A percentile compares a stretch with the other conserved stretches of the same genome.
phyloP scores from a whole-genome alignment of 2,797 vertebrate species.

The Myoxocephalus aenaeus region DNA sequence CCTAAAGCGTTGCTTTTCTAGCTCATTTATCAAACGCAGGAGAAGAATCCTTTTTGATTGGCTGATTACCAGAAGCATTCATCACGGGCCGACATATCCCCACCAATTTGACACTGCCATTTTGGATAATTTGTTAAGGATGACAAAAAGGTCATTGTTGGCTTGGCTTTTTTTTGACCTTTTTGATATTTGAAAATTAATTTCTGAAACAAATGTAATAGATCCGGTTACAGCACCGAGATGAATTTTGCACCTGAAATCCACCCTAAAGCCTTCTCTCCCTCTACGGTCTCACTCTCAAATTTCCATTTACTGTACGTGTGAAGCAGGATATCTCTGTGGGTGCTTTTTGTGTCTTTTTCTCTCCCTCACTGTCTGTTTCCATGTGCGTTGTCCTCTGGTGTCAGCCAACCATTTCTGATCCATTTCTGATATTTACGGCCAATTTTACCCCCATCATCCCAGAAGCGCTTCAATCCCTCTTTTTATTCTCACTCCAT shows the following conservation, averaged over 20 bases:
- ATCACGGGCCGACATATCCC: slow-evolving; percentile 89
- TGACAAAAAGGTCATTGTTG: slow-evolving; percentile 92
- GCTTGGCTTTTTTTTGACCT: slow-evolving; percentile 93
- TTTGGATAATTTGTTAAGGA: slow-evolving; percentile 97
- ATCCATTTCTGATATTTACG: slow-evolving; percentile 81
- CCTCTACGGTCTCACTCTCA: slow-evolving; percentile 30
- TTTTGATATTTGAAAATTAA: slow-evolving; percentile 98
- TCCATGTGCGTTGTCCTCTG: slow-evolving; percentile 74
- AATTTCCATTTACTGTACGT: slow-evolving; percentile 29
- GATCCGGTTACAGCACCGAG: slow-evolving; percentile 88
- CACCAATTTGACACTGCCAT: slow-evolving; percentile 92
- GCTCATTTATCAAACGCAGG: slow-evolving; percentile 86
- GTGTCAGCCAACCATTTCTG: slow-evolving; percentile 80
- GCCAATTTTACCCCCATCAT: slow-evolving; percentile 81
- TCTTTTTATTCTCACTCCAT: slow-evolving; percentile 60
- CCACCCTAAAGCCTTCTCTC: slow-evolving; percentile 72
- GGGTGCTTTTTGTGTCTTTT: slow-evolving; percentile 30
- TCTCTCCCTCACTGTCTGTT: slow-evolving; percentile 30
- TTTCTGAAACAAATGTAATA: slow-evolving; percentile 97
- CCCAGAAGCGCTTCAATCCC: slow-evolving; percentile 65
- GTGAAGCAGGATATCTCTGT: slow-evolving; percentile 24
- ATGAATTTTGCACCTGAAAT: slow-evolving; percentile 91
- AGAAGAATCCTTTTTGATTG: slow-evolving; percentile 92
- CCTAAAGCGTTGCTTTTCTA: slow-evolving; percentile 84
- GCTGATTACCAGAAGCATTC: slow-evolving; percentile 91